phyloP scores from a whole-genome alignment of 2,888 invertebrate species.

The Listrodromus nycthemerus region DNA sequence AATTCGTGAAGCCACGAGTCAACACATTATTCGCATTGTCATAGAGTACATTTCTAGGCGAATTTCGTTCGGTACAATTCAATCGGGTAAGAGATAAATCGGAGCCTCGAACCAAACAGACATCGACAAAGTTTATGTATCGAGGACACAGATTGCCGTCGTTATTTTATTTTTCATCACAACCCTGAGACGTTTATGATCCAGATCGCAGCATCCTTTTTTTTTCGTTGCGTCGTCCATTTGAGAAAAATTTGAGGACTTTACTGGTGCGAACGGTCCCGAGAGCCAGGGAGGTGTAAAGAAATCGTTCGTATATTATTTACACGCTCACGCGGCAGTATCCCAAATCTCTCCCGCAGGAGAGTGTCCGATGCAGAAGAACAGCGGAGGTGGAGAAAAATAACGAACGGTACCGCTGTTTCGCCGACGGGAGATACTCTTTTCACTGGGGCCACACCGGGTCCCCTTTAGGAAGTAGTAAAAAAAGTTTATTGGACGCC shows the following conservation, averaged over 20 bases:
- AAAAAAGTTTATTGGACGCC: conserved; percentile 78
- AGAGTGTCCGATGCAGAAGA: conserved; percentile 21
- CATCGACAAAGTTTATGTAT: conserved; percentile 60
- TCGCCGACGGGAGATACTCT: conserved; percentile 33
- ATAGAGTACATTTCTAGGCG: neutral
- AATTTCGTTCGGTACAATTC: neutral
- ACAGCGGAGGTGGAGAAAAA: conserved; percentile 31
- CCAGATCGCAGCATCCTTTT: conserved; percentile 31
- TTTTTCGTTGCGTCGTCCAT: conserved; percentile 6
- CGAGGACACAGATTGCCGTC: conserved; percentile 53
- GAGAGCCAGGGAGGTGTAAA: conserved; percentile 26
- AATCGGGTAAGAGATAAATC: conserved; percentile 11
- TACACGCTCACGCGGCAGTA: conserved; percentile 30
- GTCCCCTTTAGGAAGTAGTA: conserved; percentile 76
- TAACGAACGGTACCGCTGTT: conserved; percentile 55
- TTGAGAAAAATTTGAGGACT: conserved; percentile 51
- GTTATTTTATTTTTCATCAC: conserved; percentile 53
- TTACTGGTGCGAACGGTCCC: conserved; percentile 35
- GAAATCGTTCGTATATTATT: conserved; percentile 31
- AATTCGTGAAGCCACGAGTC: neutral
- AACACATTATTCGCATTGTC: neutral
- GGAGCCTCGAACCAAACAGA: neutral
- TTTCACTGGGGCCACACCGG: conserved; percentile 50
- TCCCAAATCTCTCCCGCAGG: neutral
- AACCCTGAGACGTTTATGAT: conserved; percentile 61